A percentile compares a stretch with the other conserved stretches of the same genome.
phyloP scores from a whole-genome alignment of 2,888 invertebrate species.

The Alitta virens region DNA sequence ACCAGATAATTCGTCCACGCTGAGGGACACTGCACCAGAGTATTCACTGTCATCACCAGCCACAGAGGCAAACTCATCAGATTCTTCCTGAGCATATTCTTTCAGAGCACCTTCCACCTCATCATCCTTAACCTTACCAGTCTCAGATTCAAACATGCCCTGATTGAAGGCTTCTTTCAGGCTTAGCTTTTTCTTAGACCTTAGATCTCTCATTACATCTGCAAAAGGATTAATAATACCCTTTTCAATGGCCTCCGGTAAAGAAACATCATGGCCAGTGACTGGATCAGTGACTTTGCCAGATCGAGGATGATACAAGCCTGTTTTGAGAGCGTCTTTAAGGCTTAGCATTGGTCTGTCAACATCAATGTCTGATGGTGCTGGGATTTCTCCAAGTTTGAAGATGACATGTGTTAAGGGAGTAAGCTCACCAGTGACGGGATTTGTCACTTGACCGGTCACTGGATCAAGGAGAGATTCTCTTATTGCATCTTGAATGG shows the following conservation, averaged over 20 bases:
- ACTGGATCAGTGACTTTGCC: conserved; percentile 37
- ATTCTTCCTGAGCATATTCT: background rate
- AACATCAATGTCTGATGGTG: background rate
- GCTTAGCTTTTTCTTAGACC: conserved; percentile 30
- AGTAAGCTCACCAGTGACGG: background rate
- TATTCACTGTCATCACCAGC: background rate
- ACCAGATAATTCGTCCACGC: background rate
- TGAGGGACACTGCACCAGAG: background rate
- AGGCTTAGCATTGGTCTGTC: conserved; percentile 56
- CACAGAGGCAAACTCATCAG: background rate
- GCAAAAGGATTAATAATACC: conserved; percentile 80
- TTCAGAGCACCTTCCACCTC: background rate
- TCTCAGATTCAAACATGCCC: conserved; percentile 76
- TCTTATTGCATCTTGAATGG: too few relatives aligned
- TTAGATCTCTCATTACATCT: conserved; percentile 35
- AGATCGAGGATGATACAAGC: conserved; percentile 64
- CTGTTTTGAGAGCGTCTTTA: conserved; percentile 65
- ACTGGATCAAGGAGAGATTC: too few relatives aligned
- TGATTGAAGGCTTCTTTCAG: conserved; percentile 86
- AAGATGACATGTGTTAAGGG: background rate
- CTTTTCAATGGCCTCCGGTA: conserved; percentile 85
- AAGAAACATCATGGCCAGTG: conserved; percentile 35
- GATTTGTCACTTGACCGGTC: background rate
- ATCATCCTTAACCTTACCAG: conserved; percentile 17
- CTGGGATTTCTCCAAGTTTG: background rate